Conservation (phyloP, 2,797 vertebrate species). For the Coluber constrictor region DNA sequence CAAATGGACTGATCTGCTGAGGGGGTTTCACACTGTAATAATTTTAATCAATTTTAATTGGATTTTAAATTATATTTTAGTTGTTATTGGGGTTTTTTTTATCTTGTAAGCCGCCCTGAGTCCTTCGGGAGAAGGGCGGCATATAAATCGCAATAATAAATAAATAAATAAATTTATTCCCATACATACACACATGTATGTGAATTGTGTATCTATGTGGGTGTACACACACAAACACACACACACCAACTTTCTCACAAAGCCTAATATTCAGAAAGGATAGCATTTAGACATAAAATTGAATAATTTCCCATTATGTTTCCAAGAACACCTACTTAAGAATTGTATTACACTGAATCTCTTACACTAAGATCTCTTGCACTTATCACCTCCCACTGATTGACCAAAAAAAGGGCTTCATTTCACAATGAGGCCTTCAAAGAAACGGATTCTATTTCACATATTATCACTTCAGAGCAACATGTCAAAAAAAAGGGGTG, state of each 20-base stretch:
- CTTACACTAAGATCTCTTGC: accelerated
- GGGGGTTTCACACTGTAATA: too few relatives aligned
- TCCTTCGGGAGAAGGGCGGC: too few relatives aligned
- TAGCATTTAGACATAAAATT: background rate
- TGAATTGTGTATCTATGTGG: background rate
- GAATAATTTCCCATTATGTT: background rate
- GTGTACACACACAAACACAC: background rate
- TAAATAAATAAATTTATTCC: background rate
- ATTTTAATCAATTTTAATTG: too few relatives aligned
- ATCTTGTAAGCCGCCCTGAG: too few relatives aligned
- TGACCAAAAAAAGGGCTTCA: conserved; percentile 27
- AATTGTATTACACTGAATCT: background rate
- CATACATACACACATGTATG: background rate
- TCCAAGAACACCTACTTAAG: background rate
- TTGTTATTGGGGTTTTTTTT: too few relatives aligned
- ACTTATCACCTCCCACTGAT: conserved; percentile 41
- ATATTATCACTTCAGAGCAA: background rate
- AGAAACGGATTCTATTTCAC: conserved; percentile 42
- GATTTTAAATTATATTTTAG: too few relatives aligned
- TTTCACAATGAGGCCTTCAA: conserved; percentile 34
- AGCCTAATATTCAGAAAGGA: background rate
- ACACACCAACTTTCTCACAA: background rate
- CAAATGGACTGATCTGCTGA: too few relatives aligned
- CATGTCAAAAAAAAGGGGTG: background rate
- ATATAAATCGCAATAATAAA: too few relatives aligned